Evolutionary conservation across 2,797 vertebrate genomes (phyloP).

Genomic region (Chromis chromis): DNA sequence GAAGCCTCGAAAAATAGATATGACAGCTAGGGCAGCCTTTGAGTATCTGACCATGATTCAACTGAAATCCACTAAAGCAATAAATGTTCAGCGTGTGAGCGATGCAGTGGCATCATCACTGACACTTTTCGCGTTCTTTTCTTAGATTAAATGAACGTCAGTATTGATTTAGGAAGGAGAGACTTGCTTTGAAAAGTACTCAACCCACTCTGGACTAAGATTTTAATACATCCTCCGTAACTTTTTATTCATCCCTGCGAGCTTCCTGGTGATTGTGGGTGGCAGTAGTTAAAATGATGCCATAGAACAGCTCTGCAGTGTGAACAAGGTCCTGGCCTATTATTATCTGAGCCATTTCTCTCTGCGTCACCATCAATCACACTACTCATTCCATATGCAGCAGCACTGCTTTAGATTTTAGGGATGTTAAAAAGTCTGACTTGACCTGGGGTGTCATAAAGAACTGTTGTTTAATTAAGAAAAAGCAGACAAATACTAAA

Average conservation of each 20-base stretch:
- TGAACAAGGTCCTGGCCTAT: conserved; percentile 49
- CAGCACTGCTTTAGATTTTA: background rate
- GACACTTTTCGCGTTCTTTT: no score
- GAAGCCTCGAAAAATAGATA: background rate
- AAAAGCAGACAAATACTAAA: background rate
- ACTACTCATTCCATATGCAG: background rate
- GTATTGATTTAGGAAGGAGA: background rate
- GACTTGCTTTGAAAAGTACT: background rate
- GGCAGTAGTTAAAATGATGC: conserved; percentile 37
- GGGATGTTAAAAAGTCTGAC: background rate
- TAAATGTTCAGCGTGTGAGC: no score
- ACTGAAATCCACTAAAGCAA: no score
- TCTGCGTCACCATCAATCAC: conserved; percentile 37
- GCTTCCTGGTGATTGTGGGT: conserved; percentile 25
- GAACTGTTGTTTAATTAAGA: background rate
- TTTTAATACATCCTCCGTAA: conserved; percentile 13
- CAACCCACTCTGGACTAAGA: background rate
- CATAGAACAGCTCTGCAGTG: conserved; percentile 41
- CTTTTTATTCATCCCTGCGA: conserved; percentile 6
- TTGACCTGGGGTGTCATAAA: background rate
- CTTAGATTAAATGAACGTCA: no score
- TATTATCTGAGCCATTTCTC: conserved; percentile 63
- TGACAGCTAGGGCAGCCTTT: background rate
- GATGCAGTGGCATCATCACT: no score
- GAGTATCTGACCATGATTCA: no score